Percentiles rank a stretch among this genome's conserved stretches.
Evolutionary conservation across 2,888 invertebrate species (phyloP).

Genomic region (Plagiodera versicolora): DNA sequence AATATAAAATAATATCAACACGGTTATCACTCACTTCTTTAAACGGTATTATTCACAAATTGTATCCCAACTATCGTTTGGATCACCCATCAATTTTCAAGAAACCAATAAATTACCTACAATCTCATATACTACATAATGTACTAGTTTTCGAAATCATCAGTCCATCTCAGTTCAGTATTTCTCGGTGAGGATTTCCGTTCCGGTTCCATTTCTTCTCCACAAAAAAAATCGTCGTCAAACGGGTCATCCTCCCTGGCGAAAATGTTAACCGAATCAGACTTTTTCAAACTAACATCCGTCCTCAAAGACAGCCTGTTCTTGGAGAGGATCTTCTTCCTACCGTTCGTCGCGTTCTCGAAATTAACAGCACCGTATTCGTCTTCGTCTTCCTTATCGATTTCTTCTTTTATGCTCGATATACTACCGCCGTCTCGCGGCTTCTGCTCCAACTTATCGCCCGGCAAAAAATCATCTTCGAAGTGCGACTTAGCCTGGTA

Average conservation of each 20-base stretch:
- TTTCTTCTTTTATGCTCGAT: constrained; percentile 52
- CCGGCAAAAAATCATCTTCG: constrained; percentile 63
- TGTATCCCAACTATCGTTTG: constrained; percentile 12
- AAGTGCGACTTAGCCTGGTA: constrained; percentile 51
- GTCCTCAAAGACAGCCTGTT: constrained; percentile 43
- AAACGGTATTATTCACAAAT: constrained; percentile 14
- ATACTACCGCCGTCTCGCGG: constrained; percentile 42
- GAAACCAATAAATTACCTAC: constrained; percentile 16
- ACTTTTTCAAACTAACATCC: constrained; percentile 77
- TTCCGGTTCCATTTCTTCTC: constrained; percentile 46
- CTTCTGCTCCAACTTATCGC: constrained; percentile 40
- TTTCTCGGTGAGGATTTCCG: constrained; percentile 36
- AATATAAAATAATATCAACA: constrained; percentile 34
- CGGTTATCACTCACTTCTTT: constrained; percentile 29
- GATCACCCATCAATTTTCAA: constrained; percentile 19
- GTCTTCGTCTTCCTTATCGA: constrained; percentile 44
- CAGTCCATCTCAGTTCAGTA: constrained; percentile 55
- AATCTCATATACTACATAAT: constrained; percentile 4
- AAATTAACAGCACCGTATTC: constrained; percentile 41
- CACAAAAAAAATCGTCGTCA: constrained; percentile 82
- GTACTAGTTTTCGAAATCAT: constrained; percentile 52
- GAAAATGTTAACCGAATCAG: constrained; percentile 89
- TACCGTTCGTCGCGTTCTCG: constrained; percentile 37
- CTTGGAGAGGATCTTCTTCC: constrained; percentile 45
- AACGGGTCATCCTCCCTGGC: constrained; percentile 85